Base-by-base conservation (phyloP, 1,140 invertebrate species). In the Colletes latitarsis region DNA sequence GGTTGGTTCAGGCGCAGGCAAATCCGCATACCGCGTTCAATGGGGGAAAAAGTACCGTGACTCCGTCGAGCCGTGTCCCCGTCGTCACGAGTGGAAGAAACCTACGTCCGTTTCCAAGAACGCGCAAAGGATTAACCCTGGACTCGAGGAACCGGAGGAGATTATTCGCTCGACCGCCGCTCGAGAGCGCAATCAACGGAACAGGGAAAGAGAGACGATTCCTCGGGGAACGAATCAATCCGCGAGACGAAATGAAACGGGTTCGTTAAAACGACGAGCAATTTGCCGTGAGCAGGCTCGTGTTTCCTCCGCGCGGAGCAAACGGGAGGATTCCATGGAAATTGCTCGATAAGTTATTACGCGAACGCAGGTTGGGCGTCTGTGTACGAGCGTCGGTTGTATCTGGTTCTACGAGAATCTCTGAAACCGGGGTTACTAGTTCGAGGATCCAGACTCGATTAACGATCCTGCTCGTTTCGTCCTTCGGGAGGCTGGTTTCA, bases 151-250 rank as follows among this genome's bases (percentile, higher is more conserved):
- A 57, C 62, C 39, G 73, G 64, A 52, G 53, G 64, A 52, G 53
- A 63, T 73, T 70, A 49, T 63, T 74, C 69, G 79, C 69, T 80
- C 66, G 83, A 64, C 78, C 81, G 74, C 79, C 8, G 84, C 75
- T 82, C 72, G 82, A 82, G 30, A 58, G 17, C 14, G 60, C 63
- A 57, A 76, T 66, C 46, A 76, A 49, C 63, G 15, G 17, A 9
- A 0, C 17, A 41, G 12, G 43, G 21, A 66, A 66, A 49, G 62
- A 73, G 15, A 6, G 62, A 58, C 60, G 70, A 86, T 77, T 82
- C 77, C 76, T 55, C 71, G 62, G 81, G 77, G 81, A 83, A 85
- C 81, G 81, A 76, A 85, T 85, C 81, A 78, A 85, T 85, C 81
- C 81, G 46, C 57, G 41, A 71, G 77, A 79, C 77, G 75, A 81